phyloP scores from a whole-genome alignment of 2,888 invertebrate species.

The Melieria omissa region DNA sequence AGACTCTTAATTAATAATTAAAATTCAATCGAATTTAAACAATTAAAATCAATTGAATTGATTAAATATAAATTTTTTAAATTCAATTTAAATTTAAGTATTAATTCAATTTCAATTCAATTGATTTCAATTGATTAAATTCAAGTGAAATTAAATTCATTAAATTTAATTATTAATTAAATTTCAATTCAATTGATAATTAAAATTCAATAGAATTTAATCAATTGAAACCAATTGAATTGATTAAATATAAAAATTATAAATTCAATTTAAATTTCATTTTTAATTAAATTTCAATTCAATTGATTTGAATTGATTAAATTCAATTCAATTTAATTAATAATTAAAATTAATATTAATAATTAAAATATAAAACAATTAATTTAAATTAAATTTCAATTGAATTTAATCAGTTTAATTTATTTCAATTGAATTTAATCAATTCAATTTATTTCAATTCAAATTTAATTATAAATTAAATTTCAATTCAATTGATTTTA shows the following conservation, averaged over 20 bases:
- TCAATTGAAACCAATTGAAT: not conserved
- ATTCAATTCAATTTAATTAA: not conserved
- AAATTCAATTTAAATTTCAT: conserved; percentile 12
- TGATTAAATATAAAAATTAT: no score
- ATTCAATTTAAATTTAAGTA: conserved; percentile 13
- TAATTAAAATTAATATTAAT: no score
- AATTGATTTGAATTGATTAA: not conserved
- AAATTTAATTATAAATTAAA: no score
- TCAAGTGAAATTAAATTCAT: not conserved
- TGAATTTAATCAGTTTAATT: no score
- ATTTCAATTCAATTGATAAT: conserved; percentile 2
- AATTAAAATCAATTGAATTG: not conserved
- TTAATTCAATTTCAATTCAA: conserved; percentile 9
- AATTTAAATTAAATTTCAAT: no score
- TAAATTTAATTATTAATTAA: conserved; percentile 16
- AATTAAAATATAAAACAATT: no score
- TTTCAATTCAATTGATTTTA: conserved; percentile 14
- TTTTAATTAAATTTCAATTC: conserved; percentile 11
- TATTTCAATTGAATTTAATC: no score
- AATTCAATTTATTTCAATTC: no score
- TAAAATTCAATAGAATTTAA: not conserved
- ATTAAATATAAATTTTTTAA: not conserved
- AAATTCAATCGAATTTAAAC: not conserved
- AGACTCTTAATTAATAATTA: not conserved
- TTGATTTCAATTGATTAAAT: not conserved